Evolutionary conservation across 2,888 invertebrate species (phyloP), one percentile per base, ranked within the genome.

Genomic region (Melangyna quadrimaculata): DNA sequence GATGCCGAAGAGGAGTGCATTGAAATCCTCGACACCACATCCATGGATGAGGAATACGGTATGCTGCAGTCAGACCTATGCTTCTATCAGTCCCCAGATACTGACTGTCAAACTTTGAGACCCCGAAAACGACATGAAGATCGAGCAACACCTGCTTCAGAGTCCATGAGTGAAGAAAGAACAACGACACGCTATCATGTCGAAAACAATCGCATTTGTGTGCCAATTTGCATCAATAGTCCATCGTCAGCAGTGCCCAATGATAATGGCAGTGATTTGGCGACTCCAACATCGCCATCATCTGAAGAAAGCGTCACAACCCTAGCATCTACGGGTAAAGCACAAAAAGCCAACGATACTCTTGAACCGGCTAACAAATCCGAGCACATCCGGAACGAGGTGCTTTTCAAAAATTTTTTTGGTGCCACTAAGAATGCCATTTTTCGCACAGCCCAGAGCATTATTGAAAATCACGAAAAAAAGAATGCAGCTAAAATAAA

Each of bases 1-100:
- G 94, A 95, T 90, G 93, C 94, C 78, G 94, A 94, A 88, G 94
- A 94, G 89, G 93, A 93, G 88, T 94, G 94, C 77, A 91, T 92
- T 57, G 92, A 92, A 84, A 91, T 92, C 71, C 88, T 92, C 59
- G 92, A 92, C 43, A 91, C 92, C 2, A 91, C 90, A 10, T 92
- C 92, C 6, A 92, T 92, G 90, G 92, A 92, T 78, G 92, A 92
- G 81, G 92, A 92, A 65, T 92, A 92, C 84, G 90, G 90, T 80
- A 89, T 91, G 89, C 87, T 91, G 77, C 91, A 92, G 80, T 89
- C 91, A 51, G 92, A 92, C 87, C 86, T 91, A 19, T 91, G 91
- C 79, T 91, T 92, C 87, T 92, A 91, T 88, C 90, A 91, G 67
- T 87, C 89, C 48, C 91, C 90, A 74, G 93, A 91, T 48, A 88